phyloP scores from a whole-genome alignment of 2,888 invertebrate genomes.

The Drosophila macrospina region DNA sequence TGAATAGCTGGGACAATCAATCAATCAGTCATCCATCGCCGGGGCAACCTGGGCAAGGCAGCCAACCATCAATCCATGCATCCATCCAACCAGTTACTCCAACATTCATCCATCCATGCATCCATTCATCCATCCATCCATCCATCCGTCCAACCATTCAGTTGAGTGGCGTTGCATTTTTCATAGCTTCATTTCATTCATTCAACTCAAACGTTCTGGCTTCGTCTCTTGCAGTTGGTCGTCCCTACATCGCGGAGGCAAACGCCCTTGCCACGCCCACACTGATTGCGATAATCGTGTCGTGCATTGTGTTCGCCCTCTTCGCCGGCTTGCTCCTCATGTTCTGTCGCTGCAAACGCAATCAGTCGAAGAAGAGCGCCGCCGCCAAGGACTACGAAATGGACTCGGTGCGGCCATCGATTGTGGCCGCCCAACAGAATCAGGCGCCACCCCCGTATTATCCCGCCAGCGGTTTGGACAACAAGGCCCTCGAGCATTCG shows the following conservation, averaged over 20 bases:
- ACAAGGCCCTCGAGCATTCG: slow-evolving; percentile 95
- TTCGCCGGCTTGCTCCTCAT: slow-evolving; percentile 91
- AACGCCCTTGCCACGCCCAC: slow-evolving; percentile 92
- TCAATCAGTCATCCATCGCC: slow-evolving; percentile 32
- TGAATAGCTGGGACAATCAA: slow-evolving; percentile 57
- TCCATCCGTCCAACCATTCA: slow-evolving; percentile 54
- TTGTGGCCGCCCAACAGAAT: slow-evolving; percentile 92
- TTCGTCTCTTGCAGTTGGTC: slow-evolving; percentile 88
- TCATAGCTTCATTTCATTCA: slow-evolving; percentile 74
- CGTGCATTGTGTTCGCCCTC: slow-evolving; percentile 92
- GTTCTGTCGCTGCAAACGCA: slow-evolving; percentile 94
- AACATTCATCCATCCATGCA: too few species aligned
- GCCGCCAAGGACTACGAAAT: slow-evolving; percentile 95
- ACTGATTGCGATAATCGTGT: slow-evolving; percentile 91
- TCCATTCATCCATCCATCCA: slow-evolving; percentile 30
- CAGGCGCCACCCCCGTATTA: slow-evolving; percentile 96
- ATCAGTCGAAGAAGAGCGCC: slow-evolving; percentile 92
- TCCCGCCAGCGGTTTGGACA: slow-evolving; percentile 94
- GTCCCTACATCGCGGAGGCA: slow-evolving; percentile 92
- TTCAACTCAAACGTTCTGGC: slow-evolving; percentile 39
- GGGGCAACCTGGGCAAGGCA: slow-evolving; percentile 33
- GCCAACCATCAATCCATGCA: slow-evolving; percentile 27
- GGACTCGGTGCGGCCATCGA: slow-evolving; percentile 93
- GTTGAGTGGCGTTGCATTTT: slow-evolving; percentile 72
- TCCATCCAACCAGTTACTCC: slow-evolving; percentile 34